Evolutionary conservation across 2,888 invertebrate species (phyloP).

Genomic region (Plusia festucae): DNA sequence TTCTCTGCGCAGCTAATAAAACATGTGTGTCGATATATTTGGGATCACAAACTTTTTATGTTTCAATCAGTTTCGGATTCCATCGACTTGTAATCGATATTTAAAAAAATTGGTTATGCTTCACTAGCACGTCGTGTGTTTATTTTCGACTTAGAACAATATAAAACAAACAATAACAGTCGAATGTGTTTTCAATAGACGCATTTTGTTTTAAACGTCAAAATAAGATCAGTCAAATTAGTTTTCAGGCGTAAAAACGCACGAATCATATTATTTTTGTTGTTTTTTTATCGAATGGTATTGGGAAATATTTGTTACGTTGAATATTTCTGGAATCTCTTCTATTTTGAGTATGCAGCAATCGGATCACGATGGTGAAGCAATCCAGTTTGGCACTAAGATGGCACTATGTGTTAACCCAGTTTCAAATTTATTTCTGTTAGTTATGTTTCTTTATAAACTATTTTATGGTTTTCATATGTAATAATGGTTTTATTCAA

Average conservation of each 20-base stretch:
- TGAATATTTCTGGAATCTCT: constrained; percentile 23
- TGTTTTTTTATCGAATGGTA: not conserved
- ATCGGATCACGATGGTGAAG: constrained; percentile 28
- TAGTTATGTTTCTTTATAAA: constrained; percentile 33
- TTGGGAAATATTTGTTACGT: constrained; percentile 8
- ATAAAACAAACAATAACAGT: not conserved
- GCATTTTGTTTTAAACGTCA: not conserved
- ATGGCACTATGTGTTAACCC: constrained; percentile 51
- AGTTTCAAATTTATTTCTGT: constrained; percentile 51
- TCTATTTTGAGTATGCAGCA: constrained; percentile 34
- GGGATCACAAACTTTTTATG: constrained; percentile 25
- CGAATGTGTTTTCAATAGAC: not conserved
- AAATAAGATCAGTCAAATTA: not conserved
- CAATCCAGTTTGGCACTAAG: constrained; percentile 50
- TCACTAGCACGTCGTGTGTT: not conserved
- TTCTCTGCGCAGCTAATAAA: constrained; percentile 37
- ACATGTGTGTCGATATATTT: constrained; percentile 31
- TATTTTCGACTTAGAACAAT: not conserved
- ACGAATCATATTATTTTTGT: not conserved
- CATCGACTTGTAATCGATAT: not conserved
- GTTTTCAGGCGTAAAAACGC: not conserved
- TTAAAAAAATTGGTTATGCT: not conserved
- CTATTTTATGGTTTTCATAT: constrained; percentile 21
- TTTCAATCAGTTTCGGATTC: constrained; percentile 15
- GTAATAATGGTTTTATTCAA: constrained; percentile 28